Conservation (phyloP, 2,888 invertebrate genomes). For the Nomada fabriciana region DNA sequence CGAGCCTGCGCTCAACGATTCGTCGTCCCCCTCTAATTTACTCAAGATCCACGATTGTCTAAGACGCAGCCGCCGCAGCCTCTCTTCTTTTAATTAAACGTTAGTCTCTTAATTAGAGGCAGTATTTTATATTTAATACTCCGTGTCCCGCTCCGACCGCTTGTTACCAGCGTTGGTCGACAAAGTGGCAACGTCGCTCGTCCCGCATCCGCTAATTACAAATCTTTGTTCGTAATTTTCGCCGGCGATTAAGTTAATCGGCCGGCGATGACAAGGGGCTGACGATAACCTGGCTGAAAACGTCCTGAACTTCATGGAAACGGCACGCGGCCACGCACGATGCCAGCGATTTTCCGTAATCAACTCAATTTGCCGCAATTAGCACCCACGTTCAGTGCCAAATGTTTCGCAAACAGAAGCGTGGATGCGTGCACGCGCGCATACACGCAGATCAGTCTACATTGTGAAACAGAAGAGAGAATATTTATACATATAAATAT, state of each 20-base stretch:
- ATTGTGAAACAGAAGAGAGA: too few species aligned
- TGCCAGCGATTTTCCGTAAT: slow-evolving; percentile 29
- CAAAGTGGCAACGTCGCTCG: background rate
- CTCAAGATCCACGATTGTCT: slow-evolving; percentile 34
- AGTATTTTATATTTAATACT: slow-evolving; percentile 34
- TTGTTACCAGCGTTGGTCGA: background rate
- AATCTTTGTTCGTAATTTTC: slow-evolving; percentile 37
- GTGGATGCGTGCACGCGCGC: background rate
- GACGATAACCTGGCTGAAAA: background rate
- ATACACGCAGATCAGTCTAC: background rate
- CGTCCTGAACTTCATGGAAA: slow-evolving; percentile 36
- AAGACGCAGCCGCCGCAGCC: slow-evolving; percentile 16
- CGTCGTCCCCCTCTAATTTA: slow-evolving; percentile 16
- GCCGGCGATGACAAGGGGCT: background rate
- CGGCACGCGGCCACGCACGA: slow-evolving; percentile 28
- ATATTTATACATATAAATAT: background rate
- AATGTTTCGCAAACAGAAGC: slow-evolving; percentile 1
- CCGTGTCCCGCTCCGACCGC: slow-evolving; percentile 1
- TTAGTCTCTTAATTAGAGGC: slow-evolving; percentile 45
- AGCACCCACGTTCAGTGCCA: background rate
- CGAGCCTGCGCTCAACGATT: background rate
- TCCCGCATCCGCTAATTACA: slow-evolving; percentile 20
- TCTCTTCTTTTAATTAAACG: slow-evolving; percentile 50
- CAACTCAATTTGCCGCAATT: slow-evolving; percentile 38
- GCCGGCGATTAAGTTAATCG: slow-evolving; percentile 38